Evolutionary conservation across 2,888 invertebrate species (phyloP).

Genomic region (Neoitamus cyanurus): DNA sequence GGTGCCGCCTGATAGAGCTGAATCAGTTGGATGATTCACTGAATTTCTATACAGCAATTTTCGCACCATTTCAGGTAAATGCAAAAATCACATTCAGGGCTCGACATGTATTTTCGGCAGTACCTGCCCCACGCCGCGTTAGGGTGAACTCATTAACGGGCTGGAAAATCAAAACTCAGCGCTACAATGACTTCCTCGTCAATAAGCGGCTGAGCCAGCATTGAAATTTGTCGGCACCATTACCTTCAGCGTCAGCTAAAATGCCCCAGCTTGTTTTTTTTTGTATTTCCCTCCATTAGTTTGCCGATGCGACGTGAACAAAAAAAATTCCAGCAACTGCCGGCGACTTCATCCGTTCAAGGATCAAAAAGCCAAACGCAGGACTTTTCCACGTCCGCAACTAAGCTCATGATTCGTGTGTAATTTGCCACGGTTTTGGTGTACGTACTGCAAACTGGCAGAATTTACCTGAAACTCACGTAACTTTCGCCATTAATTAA

Average conservation of each 20-base stretch:
- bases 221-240: no score
- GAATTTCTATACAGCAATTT: not conserved
- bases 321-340: not conserved
- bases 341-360: not conserved
- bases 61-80: not conserved
- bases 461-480: not conserved
- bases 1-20: not conserved
- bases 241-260: not conserved
- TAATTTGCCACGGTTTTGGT: not conserved
- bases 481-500: not conserved
- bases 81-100: not conserved
- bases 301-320: no score
- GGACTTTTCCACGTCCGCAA: not conserved
- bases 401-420: not conserved
- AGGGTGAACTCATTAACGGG: not conserved
- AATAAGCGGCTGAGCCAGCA: not conserved
- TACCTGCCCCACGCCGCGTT: not conserved
- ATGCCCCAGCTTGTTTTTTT: not conserved
- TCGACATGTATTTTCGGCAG: no score
- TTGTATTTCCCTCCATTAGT: not conserved
- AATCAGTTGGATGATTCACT: not conserved
- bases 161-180: not conserved
- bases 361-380: not conserved
- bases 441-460: not conserved
- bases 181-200: not conserved